Conservation (phyloP, 2,113 vertebrate genomes). For the Suncus etruscus region DNA sequence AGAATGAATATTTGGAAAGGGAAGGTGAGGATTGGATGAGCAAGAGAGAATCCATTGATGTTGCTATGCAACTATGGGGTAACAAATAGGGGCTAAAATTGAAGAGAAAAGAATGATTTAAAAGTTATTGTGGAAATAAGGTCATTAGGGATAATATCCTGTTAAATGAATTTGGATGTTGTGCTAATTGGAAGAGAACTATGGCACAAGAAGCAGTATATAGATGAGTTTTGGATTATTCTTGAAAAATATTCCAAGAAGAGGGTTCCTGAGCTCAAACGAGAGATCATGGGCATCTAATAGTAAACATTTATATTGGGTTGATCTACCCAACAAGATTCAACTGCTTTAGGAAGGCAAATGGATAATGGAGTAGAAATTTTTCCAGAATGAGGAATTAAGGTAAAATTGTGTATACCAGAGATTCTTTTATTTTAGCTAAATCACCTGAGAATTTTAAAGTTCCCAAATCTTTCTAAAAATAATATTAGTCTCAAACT, state of each 20-base stretch:
- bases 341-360: background rate
- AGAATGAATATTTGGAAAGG: background rate
- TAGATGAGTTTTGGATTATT: background rate
- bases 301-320: background rate
- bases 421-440: too few relatives aligned
- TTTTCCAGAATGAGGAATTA: background rate
- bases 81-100: background rate
- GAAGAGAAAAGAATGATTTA: background rate
- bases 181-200: background rate
- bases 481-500: too few relatives aligned
- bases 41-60: background rate
- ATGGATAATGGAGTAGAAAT: background rate
- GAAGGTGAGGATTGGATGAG: background rate
- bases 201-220: background rate
- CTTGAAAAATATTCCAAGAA: background rate
- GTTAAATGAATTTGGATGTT: background rate
- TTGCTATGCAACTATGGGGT: background rate
- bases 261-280: background rate
- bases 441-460: too few relatives aligned
- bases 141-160: background rate
- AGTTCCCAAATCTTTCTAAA: too few relatives aligned
- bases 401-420: background rate
- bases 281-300: background rate
- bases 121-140: background rate
- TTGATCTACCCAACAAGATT: background rate